Evolutionary conservation across 2,888 invertebrate genomes (phyloP).

Genomic region (Dynastes maya): DNA sequence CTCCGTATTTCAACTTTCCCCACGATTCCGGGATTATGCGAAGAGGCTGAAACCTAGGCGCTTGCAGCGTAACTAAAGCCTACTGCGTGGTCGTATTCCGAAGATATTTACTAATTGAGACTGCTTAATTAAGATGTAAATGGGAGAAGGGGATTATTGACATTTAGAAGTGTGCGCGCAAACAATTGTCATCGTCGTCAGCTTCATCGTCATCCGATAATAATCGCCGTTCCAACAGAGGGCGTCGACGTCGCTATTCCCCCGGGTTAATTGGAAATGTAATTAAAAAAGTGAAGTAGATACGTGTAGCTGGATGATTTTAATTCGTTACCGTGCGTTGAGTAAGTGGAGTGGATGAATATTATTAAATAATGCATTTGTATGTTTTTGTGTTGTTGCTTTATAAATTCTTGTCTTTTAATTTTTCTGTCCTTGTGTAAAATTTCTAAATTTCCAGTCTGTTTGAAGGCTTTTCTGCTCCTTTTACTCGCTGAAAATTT

Average conservation of each 20-base stretch:
- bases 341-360: too few relatives aligned
- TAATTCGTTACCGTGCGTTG: too few relatives aligned
- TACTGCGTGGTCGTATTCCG: slow-evolving; percentile 11
- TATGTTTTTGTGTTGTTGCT: not conserved
- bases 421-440: not conserved
- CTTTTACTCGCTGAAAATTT: not conserved
- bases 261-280: slow-evolving; percentile 40
- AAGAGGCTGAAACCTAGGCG: not conserved
- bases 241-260: not conserved
- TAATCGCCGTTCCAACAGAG: not conserved
- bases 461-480: too few relatives aligned
- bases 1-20: slow-evolving; percentile 16
- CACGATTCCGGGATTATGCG: not conserved
- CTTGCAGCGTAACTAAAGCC: not conserved
- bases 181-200: slow-evolving; percentile 41
- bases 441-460: too few relatives aligned
- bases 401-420: not conserved
- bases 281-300: slow-evolving; percentile 37
- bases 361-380: not conserved
- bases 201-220: not conserved
- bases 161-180: slow-evolving; percentile 44
- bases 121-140: slow-evolving; percentile 51
- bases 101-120: slow-evolving; percentile 51
- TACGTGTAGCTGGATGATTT: not conserved
- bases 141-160: slow-evolving; percentile 46